Percentiles rank a stretch among this genome's conserved stretches.
Conservation (phyloP, 2,797 vertebrate genomes). For the Scomberomorus guttatus region DNA sequence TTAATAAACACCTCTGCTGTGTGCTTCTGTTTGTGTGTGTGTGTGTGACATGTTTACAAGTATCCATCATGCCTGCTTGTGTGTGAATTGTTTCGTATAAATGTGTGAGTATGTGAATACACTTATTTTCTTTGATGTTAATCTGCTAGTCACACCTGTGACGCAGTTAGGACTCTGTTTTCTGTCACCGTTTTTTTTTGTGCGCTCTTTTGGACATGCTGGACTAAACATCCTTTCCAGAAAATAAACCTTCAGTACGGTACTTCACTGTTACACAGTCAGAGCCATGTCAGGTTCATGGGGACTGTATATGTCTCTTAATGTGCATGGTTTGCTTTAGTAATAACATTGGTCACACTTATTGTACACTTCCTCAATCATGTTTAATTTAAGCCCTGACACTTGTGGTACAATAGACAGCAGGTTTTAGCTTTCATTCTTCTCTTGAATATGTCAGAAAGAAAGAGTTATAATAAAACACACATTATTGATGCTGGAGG, state of each 20-base stretch:
- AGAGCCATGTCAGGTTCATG: neutral
- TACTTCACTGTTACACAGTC: constrained; percentile 35
- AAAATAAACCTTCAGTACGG: constrained; percentile 57
- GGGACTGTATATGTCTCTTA: constrained; percentile 19
- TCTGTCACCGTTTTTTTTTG: constrained; percentile 50
- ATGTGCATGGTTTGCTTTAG: constrained; percentile 20
- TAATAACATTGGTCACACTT: constrained; percentile 18
- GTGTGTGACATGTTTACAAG: constrained; percentile 8
- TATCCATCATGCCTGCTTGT: constrained; percentile 18
- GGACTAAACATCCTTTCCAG: constrained; percentile 72
- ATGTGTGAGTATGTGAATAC: constrained; percentile 17
- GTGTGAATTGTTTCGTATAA: neutral
- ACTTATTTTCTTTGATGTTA: constrained; percentile 32
- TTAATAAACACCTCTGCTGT: constrained; percentile 31
- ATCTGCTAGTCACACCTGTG: constrained; percentile 46
- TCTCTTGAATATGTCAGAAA: constrained; percentile 19
- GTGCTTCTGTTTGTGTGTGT: neutral
- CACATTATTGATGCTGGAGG: neutral
- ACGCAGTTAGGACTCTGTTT: constrained; percentile 63
- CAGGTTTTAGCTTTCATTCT: neutral
- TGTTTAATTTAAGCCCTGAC: constrained; percentile 1
- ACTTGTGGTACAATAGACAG: neutral
- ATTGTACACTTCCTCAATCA: constrained; percentile 11
- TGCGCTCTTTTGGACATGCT: constrained; percentile 53
- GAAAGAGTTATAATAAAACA: neutral